Conservation (phyloP, 92 coral and sea anemone species). For the Bergia puertoricense region DNA sequence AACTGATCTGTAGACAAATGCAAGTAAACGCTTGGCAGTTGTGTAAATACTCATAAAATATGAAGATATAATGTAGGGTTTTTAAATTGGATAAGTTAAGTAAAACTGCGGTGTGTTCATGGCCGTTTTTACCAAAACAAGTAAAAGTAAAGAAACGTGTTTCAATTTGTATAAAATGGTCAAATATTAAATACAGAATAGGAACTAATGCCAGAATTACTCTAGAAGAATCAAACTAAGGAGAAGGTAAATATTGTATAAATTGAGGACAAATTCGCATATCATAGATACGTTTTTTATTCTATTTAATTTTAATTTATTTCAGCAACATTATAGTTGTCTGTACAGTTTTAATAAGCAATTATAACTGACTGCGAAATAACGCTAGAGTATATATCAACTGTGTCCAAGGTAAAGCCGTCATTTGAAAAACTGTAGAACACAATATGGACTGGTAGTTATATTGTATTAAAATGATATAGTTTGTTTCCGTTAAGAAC, state of each 20-base stretch:
- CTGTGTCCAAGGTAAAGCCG: background rate
- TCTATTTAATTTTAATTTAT: too few relatives aligned
- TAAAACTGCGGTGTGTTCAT: background rate
- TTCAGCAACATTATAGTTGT: too few relatives aligned
- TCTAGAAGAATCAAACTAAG: background rate
- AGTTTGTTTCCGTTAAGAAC: background rate
- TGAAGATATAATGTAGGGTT: background rate
- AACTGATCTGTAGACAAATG: background rate
- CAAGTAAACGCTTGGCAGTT: background rate
- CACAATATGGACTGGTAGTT: too few relatives aligned
- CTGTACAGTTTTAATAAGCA: background rate
- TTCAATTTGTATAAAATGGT: background rate
- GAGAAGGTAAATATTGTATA: background rate
- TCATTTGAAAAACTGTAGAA: too few relatives aligned
- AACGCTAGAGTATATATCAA: too few relatives aligned
- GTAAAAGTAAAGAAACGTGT: too few relatives aligned
- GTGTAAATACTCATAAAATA: background rate
- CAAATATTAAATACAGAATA: too few relatives aligned
- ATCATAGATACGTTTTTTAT: too few relatives aligned
- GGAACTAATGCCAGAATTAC: background rate
- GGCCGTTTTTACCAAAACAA: background rate
- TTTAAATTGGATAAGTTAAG: too few relatives aligned
- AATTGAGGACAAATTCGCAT: too few relatives aligned
- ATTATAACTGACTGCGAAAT: too few relatives aligned
- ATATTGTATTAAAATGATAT: too few relatives aligned